These are phyloP conservation scores for Poicephalus meyeri DNA, from an alignment of 2,113 vertebrate species.

Conservation along the genomic window DNA sequence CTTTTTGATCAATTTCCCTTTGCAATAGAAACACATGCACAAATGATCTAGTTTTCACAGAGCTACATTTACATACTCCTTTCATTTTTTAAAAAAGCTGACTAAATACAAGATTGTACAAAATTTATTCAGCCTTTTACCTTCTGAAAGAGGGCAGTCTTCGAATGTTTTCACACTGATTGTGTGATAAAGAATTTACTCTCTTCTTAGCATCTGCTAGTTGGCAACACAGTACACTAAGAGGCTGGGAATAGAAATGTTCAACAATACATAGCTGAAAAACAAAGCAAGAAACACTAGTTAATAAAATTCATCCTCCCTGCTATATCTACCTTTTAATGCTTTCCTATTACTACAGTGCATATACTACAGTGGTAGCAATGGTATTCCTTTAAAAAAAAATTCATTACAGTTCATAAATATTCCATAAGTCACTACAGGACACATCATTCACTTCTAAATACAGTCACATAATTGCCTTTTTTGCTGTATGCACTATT, in stretches of 20 bases:
- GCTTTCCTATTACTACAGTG: background rate
- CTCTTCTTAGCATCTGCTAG: constrained; percentile 75
- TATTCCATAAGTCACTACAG: background rate
- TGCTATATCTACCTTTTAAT: background rate
- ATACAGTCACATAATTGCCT: background rate
- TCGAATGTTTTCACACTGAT: constrained; percentile 85
- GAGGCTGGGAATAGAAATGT: constrained; percentile 89
- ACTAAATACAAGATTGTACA: background rate
- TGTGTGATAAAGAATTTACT: constrained; percentile 73
- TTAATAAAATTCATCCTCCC: background rate
- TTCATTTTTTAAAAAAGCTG: background rate
- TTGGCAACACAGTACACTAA: constrained; percentile 89
- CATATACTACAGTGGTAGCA: background rate
- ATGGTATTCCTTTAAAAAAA: background rate
- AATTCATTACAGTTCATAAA: background rate
- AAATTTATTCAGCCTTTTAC: constrained; percentile 66
- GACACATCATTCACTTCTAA: background rate
- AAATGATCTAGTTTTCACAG: background rate
- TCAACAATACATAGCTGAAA: constrained; percentile 90
- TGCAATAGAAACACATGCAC: background rate
- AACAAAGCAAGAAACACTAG: constrained; percentile 18
- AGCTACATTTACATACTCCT: background rate
- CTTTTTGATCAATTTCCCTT: background rate
- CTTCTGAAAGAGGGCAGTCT: constrained; percentile 90
- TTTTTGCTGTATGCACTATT: background rate